These are phyloP conservation scores for Masticophis lateralis DNA, from an alignment of 2,797 vertebrate genomes.

Conservation along the genomic window DNA sequence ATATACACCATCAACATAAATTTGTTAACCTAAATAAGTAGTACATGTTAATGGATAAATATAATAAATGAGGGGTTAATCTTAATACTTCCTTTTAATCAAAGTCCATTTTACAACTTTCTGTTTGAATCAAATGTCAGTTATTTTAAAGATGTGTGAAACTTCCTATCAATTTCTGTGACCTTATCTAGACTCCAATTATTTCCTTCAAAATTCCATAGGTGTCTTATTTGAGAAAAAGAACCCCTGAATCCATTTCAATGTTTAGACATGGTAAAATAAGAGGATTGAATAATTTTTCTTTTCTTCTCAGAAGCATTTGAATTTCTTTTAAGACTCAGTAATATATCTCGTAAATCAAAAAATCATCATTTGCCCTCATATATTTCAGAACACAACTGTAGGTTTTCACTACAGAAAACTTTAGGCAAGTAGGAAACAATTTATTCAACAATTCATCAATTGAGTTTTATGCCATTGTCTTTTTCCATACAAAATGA, in stretches of 20 bases:
- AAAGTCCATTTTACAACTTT: not conserved
- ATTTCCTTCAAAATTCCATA: not conserved
- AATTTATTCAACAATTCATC: not conserved
- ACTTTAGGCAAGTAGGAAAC: not conserved
- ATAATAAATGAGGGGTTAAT: not conserved
- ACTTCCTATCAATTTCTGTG: too few species aligned
- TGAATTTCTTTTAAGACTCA: not conserved
- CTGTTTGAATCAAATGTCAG: not conserved
- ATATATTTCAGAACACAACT: not conserved
- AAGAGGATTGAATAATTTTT: not conserved
- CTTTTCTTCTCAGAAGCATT: not conserved
- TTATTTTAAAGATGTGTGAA: not conserved
- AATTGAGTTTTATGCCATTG: not conserved
- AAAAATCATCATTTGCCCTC: not conserved
- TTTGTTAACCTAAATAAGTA: conserved; percentile 3
- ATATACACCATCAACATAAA: conserved; percentile 11
- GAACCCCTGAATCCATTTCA: not conserved
- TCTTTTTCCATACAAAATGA: not conserved
- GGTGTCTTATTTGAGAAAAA: not conserved
- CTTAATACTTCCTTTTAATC: not conserved
- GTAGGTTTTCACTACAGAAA: not conserved
- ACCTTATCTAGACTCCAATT: not conserved
- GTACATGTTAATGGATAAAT: not conserved
- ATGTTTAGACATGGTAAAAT: not conserved
- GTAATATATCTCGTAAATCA: not conserved